Conservation (phyloP, 2,113 vertebrate species). For the Bambusicola thoracicus region DNA sequence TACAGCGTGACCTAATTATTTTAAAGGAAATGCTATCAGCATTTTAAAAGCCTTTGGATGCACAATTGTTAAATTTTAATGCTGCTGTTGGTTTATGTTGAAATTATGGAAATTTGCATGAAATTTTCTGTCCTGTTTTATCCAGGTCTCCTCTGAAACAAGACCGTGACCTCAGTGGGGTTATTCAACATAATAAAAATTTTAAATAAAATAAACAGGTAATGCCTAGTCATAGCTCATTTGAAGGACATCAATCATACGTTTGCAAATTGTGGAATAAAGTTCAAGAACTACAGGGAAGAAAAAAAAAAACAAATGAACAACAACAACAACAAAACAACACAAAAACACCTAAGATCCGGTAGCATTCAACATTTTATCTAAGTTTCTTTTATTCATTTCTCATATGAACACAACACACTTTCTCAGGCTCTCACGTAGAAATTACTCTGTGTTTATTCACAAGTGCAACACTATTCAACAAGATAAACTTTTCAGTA, state of each 20-base stretch:
- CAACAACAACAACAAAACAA: not conserved
- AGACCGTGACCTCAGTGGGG: not conserved
- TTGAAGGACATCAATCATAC: conserved; percentile 59
- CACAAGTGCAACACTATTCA: not conserved
- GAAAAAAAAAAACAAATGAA: not conserved
- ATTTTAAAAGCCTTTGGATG: conserved; percentile 49
- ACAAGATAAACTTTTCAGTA: not conserved
- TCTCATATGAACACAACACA: not conserved
- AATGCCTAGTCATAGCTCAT: conserved; percentile 50
- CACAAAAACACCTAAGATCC: not conserved
- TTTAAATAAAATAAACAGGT: conserved; percentile 70
- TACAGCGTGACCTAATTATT: conserved; percentile 67
- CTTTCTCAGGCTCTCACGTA: not conserved
- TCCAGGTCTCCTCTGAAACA: conserved; percentile 1
- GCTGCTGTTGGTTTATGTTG: conserved; percentile 23
- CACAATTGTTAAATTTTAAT: conserved; percentile 65
- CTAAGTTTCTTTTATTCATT: not conserved
- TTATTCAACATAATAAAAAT: conserved; percentile 54
- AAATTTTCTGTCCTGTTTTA: conserved; percentile 40
- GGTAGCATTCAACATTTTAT: not conserved
- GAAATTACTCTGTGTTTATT: not conserved
- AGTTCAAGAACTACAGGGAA: not conserved
- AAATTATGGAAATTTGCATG: conserved; percentile 52
- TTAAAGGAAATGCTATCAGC: conserved; percentile 56
- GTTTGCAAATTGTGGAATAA: conserved; percentile 18